Evolutionary conservation across 2,888 invertebrate genomes (phyloP), one percentile per base, ranked within the genome.

Genomic region (Rhamphomyia laevipes): DNA sequence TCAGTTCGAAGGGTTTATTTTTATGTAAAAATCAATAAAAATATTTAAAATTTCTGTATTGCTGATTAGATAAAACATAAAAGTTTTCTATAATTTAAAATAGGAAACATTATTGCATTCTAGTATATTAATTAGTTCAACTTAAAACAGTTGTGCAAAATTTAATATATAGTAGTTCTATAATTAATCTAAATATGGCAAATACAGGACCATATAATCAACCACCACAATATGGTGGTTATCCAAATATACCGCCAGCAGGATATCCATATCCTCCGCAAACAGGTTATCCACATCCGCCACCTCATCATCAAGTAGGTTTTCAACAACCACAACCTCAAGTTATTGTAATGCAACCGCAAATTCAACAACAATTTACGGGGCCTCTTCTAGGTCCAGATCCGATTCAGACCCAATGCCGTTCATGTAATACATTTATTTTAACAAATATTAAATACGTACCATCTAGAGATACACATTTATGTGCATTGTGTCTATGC

Each of bases 361-460:
- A 27, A 27, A 27, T 27, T n/a, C n/a, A n/a, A 9, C 23, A 27
- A 27, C 23, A 27, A 6, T 4, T 4, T 27, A 10, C 35, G 7
- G 4, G 33, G 7, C 6, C 3, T 27, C 4, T 27, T 7, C 42
- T 59, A 5, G 73, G 73, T 3, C 65, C 69, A 2, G 54, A 63
- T 1, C 66, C 72, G 2, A 48, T 62, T 2, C 74, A 51, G 7
- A 35, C 31, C 4, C 50, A 54, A 13, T 74, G 74, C 53, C 71
- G 70, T 0, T 67, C 70, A 1, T 74, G 74, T 56, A 57, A 59
- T 7, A 61, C 65, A 2, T 61, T 60, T 16, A 61, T 73, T 18
- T 54, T 66, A 21, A 73, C 72, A 12, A 65, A 63, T 49, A 60
- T 74, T 0, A 53, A 50, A 40, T 56, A 57, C 46, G 58, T 58